phyloP scores from a whole-genome alignment of 1,140 invertebrate genomes.

The Pogonomyrmex californicus region DNA sequence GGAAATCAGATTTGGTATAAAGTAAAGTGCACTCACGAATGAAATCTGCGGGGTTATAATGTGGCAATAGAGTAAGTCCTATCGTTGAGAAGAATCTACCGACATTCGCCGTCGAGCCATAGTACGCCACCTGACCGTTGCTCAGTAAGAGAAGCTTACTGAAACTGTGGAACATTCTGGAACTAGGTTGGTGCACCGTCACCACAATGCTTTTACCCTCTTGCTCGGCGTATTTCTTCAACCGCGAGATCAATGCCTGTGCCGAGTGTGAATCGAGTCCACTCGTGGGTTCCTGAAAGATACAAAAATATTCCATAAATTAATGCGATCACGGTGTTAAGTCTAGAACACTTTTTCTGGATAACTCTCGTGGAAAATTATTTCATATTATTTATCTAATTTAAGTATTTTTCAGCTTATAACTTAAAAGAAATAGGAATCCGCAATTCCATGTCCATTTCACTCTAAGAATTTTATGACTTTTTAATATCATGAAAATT shows the following conservation, averaged over 20 bases:
- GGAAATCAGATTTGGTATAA: background rate
- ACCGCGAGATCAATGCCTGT: constrained; percentile 91
- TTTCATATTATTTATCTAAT: background rate
- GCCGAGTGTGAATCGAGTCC: constrained; percentile 95
- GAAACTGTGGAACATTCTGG: constrained; percentile 96
- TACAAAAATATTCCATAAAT: constrained; percentile 26
- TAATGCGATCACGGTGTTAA: background rate
- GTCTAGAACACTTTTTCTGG: background rate
- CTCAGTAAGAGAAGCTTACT: constrained; percentile 93
- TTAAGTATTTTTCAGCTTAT: background rate
- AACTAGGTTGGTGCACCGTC: constrained; percentile 95
- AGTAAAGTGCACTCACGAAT: constrained; percentile 90
- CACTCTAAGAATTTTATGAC: background rate
- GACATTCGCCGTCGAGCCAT: constrained; percentile 92
- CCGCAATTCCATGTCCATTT: background rate
- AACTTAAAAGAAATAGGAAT: background rate
- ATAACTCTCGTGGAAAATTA: background rate
- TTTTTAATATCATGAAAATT: background rate
- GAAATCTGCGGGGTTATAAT: constrained; percentile 96
- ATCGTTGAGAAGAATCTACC: constrained; percentile 92
- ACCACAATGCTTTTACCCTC: constrained; percentile 94
- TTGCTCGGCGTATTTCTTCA: constrained; percentile 92
- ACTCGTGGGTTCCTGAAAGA: constrained; percentile 93
- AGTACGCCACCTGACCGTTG: constrained; percentile 93
- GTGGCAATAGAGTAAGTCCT: constrained; percentile 91